Evolutionary conservation across 2,888 invertebrate species (phyloP).

Genomic region (Escarpia spicata): DNA sequence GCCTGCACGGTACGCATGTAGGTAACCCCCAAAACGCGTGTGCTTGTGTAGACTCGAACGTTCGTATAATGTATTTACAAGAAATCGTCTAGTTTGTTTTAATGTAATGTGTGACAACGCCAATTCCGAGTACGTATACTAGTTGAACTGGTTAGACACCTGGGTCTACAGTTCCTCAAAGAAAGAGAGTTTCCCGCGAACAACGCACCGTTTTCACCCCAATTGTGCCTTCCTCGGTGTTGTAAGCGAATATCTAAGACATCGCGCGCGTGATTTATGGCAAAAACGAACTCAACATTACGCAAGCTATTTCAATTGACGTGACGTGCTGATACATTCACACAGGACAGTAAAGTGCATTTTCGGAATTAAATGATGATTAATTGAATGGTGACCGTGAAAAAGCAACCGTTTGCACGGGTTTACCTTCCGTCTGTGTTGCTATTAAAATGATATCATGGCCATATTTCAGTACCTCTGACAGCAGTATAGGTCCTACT

Average conservation of each 20-base stretch:
- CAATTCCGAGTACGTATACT: not conserved
- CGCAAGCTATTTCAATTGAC: not conserved
- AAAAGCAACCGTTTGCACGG: not conserved
- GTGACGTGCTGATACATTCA: not conserved
- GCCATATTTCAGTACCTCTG: not conserved
- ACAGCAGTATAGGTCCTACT: not conserved
- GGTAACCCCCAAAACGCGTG: too few species aligned
- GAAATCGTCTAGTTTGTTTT: too few species aligned
- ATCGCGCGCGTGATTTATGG: not conserved
- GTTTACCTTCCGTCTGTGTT: not conserved
- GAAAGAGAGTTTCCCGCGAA: not conserved
- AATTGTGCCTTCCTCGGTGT: not conserved
- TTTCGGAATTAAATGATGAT: not conserved
- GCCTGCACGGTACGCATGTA: too few species aligned
- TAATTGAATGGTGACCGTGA: not conserved
- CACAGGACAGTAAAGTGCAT: not conserved
- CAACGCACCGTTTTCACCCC: not conserved
- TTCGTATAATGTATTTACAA: too few species aligned
- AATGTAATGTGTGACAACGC: too few species aligned
- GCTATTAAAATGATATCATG: not conserved
- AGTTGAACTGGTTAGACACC: not conserved
- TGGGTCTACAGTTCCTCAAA: not conserved
- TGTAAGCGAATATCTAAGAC: not conserved
- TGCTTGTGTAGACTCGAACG: too few species aligned
- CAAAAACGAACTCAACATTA: not conserved